Evolutionary conservation across 2,888 invertebrate genomes (phyloP).

Genomic region (Caenorhabditis doughertyi): DNA sequence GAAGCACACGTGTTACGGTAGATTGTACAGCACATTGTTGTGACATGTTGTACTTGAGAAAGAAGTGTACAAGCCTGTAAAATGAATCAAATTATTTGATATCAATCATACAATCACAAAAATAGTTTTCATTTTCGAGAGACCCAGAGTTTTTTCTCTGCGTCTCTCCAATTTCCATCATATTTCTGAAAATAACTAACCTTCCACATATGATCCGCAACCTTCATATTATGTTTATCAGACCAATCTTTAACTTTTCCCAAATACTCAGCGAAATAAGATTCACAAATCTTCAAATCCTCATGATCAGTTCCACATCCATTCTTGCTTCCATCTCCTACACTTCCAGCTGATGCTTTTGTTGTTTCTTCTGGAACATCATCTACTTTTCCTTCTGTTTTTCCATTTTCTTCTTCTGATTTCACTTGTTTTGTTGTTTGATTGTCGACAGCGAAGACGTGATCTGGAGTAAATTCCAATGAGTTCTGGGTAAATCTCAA

Average conservation of each 20-base stretch:
- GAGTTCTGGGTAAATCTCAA: slow-evolving; percentile 35
- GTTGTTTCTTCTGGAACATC: slow-evolving; percentile 20
- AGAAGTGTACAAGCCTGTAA: slow-evolving; percentile 75
- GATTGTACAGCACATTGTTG: slow-evolving; percentile 75
- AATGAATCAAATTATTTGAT: not conserved
- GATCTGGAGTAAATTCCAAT: slow-evolving; percentile 52
- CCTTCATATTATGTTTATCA: slow-evolving; percentile 67
- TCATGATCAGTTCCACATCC: slow-evolving; percentile 67
- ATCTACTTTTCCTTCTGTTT: slow-evolving; percentile 5
- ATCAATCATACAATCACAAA: not conserved
- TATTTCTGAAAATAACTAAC: slow-evolving; percentile 27
- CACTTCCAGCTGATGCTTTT: not conserved
- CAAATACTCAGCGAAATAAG: slow-evolving; percentile 74
- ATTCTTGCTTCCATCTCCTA: slow-evolving; percentile 26
- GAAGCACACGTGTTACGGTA: slow-evolving; percentile 67
- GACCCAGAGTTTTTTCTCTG: not conserved
- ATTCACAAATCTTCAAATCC: slow-evolving; percentile 72
- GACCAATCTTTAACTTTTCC: slow-evolving; percentile 74
- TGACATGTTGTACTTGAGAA: slow-evolving; percentile 73
- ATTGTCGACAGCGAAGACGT: slow-evolving; percentile 49
- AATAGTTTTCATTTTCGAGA: slow-evolving; percentile 9
- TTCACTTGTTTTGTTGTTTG: slow-evolving; percentile 28
- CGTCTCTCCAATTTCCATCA: not conserved
- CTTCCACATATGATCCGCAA: slow-evolving; percentile 72
- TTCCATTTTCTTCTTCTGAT: slow-evolving; percentile 18